A percentile compares a stretch with the other conserved stretches of the same genome.
Evolutionary conservation across 2,888 invertebrate species (phyloP).

Genomic region (Furcula furcula): DNA sequence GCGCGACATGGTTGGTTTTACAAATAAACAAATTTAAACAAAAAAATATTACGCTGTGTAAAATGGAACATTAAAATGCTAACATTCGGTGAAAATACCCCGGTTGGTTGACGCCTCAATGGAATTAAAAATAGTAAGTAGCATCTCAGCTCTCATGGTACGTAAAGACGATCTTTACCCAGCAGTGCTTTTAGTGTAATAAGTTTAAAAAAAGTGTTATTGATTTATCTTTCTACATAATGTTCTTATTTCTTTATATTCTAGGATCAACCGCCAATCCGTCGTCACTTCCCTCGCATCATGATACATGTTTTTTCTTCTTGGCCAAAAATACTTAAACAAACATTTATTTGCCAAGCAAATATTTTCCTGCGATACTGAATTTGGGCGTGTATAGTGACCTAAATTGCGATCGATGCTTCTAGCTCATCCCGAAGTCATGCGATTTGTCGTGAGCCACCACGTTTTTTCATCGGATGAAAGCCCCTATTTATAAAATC

Average conservation of each 20-base stretch:
- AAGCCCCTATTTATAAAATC: slow-evolving; percentile 67
- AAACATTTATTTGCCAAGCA: neutral
- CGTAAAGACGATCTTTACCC: too few species aligned
- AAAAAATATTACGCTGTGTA: neutral
- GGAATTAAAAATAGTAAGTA: too few species aligned
- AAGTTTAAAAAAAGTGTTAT: too few species aligned
- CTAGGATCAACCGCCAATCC: too few species aligned
- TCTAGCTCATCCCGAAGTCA: slow-evolving; percentile 50
- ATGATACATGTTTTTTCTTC: neutral
- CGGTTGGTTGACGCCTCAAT: too few species aligned
- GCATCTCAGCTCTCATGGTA: too few species aligned
- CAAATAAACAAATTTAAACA: too few species aligned
- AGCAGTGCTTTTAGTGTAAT: too few species aligned
- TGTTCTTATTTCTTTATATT: too few species aligned
- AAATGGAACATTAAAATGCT: too few species aligned
- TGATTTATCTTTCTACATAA: too few species aligned
- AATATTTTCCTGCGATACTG: slow-evolving; percentile 1
- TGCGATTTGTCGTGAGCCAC: slow-evolving; percentile 66
- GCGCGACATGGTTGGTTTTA: neutral
- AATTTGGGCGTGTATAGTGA: neutral
- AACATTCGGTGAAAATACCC: too few species aligned
- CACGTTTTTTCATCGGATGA: slow-evolving; percentile 69
- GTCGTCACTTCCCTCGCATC: neutral
- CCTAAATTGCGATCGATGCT: slow-evolving; percentile 43
- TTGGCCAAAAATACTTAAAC: slow-evolving; percentile 1